These are phyloP conservation scores for Microvelia longipes DNA, from an alignment of 1,140 invertebrate genomes.

Conservation along the genomic window DNA sequence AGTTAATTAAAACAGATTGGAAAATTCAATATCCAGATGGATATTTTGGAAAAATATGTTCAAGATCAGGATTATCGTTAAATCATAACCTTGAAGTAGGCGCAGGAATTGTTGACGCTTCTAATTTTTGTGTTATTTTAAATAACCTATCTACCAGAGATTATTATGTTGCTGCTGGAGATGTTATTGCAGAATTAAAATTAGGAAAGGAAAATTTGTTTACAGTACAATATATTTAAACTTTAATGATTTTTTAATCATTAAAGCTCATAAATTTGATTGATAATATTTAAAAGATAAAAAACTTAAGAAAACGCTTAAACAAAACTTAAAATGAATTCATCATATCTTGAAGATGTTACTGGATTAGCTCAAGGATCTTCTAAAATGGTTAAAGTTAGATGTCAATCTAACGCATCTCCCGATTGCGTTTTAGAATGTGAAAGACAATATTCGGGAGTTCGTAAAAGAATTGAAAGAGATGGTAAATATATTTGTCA, in stretches of 20 bases:
- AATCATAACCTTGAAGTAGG: background rate
- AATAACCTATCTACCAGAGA: background rate
- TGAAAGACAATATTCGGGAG: background rate
- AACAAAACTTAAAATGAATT: background rate
- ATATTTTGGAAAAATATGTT: background rate
- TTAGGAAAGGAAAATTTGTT: background rate
- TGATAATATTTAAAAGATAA: background rate
- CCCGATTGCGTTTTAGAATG: background rate
- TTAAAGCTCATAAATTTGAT: background rate
- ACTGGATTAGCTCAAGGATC: background rate
- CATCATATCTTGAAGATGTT: background rate
- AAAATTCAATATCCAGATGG: background rate
- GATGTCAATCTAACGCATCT: background rate
- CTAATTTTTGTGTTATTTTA: background rate
- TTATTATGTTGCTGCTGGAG: background rate
- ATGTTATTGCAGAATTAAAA: background rate
- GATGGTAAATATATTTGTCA: background rate
- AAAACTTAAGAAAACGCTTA: background rate
- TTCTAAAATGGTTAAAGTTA: background rate
- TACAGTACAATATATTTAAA: background rate
- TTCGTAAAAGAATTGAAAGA: background rate
- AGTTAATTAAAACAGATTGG: background rate
- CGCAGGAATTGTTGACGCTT: background rate
- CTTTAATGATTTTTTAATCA: background rate
- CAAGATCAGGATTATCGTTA: background rate